These are phyloP conservation scores for Monochamus alternatus DNA, from an alignment of 2,888 invertebrate genomes.

Conservation along the genomic window DNA sequence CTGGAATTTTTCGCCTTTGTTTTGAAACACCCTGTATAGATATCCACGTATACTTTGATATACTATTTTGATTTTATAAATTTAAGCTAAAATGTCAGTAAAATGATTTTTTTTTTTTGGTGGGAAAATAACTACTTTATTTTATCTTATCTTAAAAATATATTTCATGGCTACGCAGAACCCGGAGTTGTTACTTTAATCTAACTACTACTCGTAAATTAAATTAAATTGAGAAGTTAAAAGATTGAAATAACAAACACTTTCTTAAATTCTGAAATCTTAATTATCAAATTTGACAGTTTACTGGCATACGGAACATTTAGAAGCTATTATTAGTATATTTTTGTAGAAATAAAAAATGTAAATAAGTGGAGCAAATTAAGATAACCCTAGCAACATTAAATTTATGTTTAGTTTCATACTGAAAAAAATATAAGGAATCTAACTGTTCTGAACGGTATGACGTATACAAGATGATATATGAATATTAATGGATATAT, in stretches of 20 bases:
- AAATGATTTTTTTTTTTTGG: too few species aligned
- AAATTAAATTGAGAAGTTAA: constrained; percentile 14
- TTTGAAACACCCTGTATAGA: too few species aligned
- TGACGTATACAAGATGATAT: background rate
- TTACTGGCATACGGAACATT: background rate
- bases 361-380: background rate
- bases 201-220: constrained; percentile 12
- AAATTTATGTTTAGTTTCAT: background rate
- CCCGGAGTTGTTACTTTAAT: constrained; percentile 1
- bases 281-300: background rate
- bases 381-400: background rate
- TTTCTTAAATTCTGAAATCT: constrained; percentile 8
- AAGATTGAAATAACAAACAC: constrained; percentile 8
- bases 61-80: too few species aligned
- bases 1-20: too few species aligned
- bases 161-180: constrained; percentile 7
- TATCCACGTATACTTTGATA: too few species aligned
- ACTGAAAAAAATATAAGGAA: background rate
- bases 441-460: background rate
- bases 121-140: too few species aligned
- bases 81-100: too few species aligned
- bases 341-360: background rate
- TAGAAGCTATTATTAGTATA: background rate
- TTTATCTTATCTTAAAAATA: background rate
- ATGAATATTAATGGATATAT: background rate